Base-by-base conservation (phyloP, 2,888 invertebrate species). In the Hirtodrosophila trivittata region DNA sequence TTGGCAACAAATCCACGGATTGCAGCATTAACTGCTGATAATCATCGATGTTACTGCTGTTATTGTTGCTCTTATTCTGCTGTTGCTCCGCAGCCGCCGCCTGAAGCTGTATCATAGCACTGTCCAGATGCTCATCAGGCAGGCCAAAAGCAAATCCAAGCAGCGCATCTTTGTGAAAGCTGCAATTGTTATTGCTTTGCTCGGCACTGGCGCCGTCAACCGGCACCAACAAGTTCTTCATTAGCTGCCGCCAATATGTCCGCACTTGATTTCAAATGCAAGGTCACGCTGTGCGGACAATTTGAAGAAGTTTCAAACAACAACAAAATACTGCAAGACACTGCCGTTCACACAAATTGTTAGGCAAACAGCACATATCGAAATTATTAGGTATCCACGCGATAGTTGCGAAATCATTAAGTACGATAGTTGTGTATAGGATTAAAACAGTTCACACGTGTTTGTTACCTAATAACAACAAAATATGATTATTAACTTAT, bases 101-200 rank as follows among this genome's bases (percentile, higher is more conserved):
- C 58, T 75, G 75, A 51, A 73, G 9, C 45, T 73, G 66, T n/a
- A 75, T 66, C n/a, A 75, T 52, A 7, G 60, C 71, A 18, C 49
- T 75, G 41, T 70, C 72, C 47, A 75, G 57, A 9, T 75, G 75
- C 41, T 75, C 72, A 26, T 70, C 60, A 3, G 70, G 70, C 41
- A 70, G 28, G 6, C 66, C 46, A 18, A 73, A 21, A 0, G 62
- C 56, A 28, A 71, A 73, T 1, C 71, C 62, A 38, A 75, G 45
- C 41, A 73, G 26, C 10, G 70, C 70, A 66, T 73, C 72, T 16
- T 73, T 73, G 16, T 66, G 60, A 30, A 70, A 73, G 18, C 66
- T 60, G 16, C 55, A 46, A 28, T 32, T 66, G 35, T 12, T 55
- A 8, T 16, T 52, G 26, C 37, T 49, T 10, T 55, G 42, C 7